Evolutionary conservation across 2,797 vertebrate species (phyloP).

Genomic region (Paramormyrops hopkinsi): DNA sequence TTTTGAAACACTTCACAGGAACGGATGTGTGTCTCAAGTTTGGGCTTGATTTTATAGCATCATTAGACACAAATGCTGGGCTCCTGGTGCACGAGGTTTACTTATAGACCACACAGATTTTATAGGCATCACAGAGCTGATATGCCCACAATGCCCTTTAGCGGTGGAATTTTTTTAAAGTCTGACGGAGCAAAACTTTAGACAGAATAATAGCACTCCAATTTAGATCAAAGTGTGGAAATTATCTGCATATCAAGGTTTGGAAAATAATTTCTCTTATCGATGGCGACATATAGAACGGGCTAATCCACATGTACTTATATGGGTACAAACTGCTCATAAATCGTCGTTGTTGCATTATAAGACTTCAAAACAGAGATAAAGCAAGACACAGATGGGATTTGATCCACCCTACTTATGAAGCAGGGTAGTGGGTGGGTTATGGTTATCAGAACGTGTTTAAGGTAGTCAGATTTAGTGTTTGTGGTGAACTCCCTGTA

Average conservation of each 20-base stretch:
- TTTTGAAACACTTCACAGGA: background rate
- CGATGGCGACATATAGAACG: background rate
- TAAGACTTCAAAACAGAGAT: background rate
- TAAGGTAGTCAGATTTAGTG: background rate
- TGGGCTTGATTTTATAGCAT: conserved; percentile 10
- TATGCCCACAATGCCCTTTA: background rate
- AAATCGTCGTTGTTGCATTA: background rate
- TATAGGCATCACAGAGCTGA: background rate
- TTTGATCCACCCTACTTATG: background rate
- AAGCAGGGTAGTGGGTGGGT: background rate
- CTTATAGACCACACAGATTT: conserved; percentile 9
- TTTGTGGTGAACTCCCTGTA: background rate
- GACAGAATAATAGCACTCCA: background rate
- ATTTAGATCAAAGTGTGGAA: conserved; percentile 6
- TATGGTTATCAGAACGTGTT: background rate
- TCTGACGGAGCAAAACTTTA: background rate
- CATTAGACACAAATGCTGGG: conserved; percentile 1
- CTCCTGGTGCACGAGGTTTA: background rate
- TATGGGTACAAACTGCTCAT: background rate
- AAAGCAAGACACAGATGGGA: background rate
- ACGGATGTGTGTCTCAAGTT: background rate
- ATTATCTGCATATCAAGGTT: conserved; percentile 2
- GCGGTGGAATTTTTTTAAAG: background rate
- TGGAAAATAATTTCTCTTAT: conserved; percentile 6
- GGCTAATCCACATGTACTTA: background rate